Conservation (phyloP, 2,113 vertebrate genomes). For the Sinocyclocheilus grahami region DNA sequence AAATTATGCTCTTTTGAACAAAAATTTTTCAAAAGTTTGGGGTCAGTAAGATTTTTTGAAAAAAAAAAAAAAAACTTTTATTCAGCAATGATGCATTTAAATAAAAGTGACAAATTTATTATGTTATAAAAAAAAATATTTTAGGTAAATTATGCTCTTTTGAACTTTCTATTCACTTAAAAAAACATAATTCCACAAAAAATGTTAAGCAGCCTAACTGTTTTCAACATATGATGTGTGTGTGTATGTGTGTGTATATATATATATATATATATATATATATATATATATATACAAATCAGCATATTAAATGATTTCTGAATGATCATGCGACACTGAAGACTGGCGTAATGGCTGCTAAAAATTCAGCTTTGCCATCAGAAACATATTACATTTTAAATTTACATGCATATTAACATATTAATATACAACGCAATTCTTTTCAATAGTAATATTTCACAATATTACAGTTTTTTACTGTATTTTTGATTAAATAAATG, state of each 20-base stretch:
- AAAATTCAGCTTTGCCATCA: too few relatives aligned
- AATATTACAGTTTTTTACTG: background rate
- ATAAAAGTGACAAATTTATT: background rate
- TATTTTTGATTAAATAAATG: background rate
- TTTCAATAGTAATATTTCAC: background rate
- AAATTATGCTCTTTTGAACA: background rate
- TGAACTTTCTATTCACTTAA: background rate
- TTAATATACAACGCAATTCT: too few relatives aligned
- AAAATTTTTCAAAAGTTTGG: background rate
- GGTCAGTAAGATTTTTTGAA: background rate
- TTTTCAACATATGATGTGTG: background rate
- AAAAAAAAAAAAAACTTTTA: too few relatives aligned
- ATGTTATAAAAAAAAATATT: background rate
- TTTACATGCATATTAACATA: too few relatives aligned
- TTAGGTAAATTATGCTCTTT: background rate
- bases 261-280: too few relatives aligned
- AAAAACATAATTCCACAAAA: background rate
- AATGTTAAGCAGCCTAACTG: background rate
- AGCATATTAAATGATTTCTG: background rate
- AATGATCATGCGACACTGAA: too few relatives aligned
- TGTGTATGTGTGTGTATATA: fast-evolving
- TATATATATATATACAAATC: background rate
- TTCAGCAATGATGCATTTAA: background rate
- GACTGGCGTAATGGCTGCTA: too few relatives aligned
- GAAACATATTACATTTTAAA: too few relatives aligned